phyloP scores from a whole-genome alignment of 1,140 invertebrate species.

The Lepidurus arcticus region DNA sequence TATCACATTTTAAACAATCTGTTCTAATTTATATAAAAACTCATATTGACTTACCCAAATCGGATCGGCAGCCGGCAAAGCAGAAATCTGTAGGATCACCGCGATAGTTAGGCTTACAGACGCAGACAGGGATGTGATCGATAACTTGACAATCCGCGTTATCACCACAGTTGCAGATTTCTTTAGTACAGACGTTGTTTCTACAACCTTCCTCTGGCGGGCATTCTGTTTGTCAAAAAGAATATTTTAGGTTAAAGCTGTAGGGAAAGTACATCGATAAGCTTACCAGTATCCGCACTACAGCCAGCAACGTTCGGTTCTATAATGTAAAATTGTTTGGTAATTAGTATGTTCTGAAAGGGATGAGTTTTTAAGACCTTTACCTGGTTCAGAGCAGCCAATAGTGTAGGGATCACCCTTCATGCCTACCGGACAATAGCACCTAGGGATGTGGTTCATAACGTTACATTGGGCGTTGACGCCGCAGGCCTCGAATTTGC shows the following conservation, averaged over 20 bases:
- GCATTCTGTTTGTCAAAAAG: slow-evolving; percentile 54
- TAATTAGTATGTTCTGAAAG: too few relatives aligned
- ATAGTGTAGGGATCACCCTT: slow-evolving; percentile 73
- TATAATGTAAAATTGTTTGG: neutral
- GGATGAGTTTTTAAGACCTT: too few relatives aligned
- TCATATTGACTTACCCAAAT: slow-evolving; percentile 46
- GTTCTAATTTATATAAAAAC: too few relatives aligned
- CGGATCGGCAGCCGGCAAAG: slow-evolving; percentile 63
- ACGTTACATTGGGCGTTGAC: slow-evolving; percentile 69
- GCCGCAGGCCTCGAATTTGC: slow-evolving; percentile 63
- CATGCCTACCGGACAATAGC: slow-evolving; percentile 72
- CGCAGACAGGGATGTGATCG: slow-evolving; percentile 78
- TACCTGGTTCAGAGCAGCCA: slow-evolving; percentile 63
- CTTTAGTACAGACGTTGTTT: slow-evolving; percentile 74
- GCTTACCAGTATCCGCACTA: slow-evolving; percentile 53
- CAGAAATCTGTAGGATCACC: slow-evolving; percentile 78
- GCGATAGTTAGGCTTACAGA: slow-evolving; percentile 67
- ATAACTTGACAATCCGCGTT: slow-evolving; percentile 74
- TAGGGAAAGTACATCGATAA: too few relatives aligned
- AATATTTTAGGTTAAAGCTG: too few relatives aligned
- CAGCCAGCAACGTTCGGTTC: slow-evolving; percentile 55
- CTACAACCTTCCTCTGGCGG: slow-evolving; percentile 69
- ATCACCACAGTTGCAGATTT: slow-evolving; percentile 71
- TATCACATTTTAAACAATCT: too few relatives aligned
- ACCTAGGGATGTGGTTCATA: slow-evolving; percentile 66